These are phyloP conservation scores for Laothoe populi DNA, from an alignment of 2,888 invertebrate genomes.

Conservation along the genomic window DNA sequence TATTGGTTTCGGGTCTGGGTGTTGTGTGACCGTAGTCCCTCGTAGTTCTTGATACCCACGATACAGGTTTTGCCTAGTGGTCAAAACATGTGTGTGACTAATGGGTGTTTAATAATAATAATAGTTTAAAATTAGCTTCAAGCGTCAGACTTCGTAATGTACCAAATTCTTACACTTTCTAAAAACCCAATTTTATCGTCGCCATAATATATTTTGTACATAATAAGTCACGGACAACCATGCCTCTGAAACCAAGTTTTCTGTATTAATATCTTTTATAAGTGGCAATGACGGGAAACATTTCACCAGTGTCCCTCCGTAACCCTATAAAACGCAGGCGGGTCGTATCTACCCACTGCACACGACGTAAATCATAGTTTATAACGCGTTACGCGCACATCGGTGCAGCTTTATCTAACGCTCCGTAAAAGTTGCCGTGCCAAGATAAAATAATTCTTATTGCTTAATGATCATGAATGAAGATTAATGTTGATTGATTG, in stretches of 20 bases:
- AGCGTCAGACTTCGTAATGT: no score
- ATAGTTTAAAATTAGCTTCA: no score
- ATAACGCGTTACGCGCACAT: slow-evolving; percentile 46
- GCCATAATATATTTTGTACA: background rate
- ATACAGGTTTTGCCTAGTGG: no score
- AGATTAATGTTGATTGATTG: slow-evolving; percentile 17
- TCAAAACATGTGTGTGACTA: no score
- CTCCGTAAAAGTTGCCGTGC: slow-evolving; percentile 25
- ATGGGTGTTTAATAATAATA: no score
- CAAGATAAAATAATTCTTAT: slow-evolving; percentile 16
- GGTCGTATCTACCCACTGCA: slow-evolving; percentile 50
- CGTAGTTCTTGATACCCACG: no score
- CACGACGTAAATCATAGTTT: slow-evolving; percentile 56
- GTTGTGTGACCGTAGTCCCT: no score
- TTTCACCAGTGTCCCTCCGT: slow-evolving; percentile 34
- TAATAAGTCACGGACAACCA: background rate
- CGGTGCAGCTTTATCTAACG: slow-evolving; percentile 39
- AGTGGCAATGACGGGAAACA: slow-evolving; percentile 35
- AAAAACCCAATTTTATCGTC: background rate
- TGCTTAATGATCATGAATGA: slow-evolving; percentile 14
- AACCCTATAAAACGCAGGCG: slow-evolving; percentile 55
- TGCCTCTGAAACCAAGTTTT: background rate
- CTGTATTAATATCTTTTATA: slow-evolving; percentile 23
- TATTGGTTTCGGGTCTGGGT: no score
- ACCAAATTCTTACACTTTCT: background rate